phyloP scores from a whole-genome alignment of 1,140 invertebrate genomes.

The Phocides pigmalion region DNA sequence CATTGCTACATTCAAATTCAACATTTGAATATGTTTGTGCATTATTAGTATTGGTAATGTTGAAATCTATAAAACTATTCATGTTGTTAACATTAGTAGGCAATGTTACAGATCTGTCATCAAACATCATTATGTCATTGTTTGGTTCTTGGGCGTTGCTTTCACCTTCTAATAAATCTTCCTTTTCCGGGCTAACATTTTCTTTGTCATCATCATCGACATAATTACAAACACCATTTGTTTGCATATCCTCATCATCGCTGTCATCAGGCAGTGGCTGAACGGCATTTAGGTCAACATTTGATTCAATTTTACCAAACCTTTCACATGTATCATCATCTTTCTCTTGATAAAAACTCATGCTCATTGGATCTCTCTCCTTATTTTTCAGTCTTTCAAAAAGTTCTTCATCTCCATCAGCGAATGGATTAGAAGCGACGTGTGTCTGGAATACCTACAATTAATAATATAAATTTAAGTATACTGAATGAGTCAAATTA shows the following conservation, averaged over 20 bases:
- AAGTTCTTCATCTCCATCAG: constrained; percentile 75
- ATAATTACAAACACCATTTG: constrained; percentile 61
- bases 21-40: constrained; percentile 62
- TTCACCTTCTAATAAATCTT: constrained; percentile 47
- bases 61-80: constrained; percentile 64
- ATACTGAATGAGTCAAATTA: too few relatives aligned
- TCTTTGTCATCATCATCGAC: constrained; percentile 62
- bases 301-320: constrained; percentile 56
- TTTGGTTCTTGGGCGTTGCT: constrained; percentile 57
- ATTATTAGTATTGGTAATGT: constrained; percentile 57
- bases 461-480: constrained; percentile 18
- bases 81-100: constrained; percentile 52
- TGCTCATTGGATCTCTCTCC: constrained; percentile 87
- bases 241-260: constrained; percentile 82
- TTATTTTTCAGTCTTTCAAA: constrained; percentile 83
- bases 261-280: constrained; percentile 84
- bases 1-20: constrained; percentile 63
- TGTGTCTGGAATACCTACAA: constrained; percentile 76
- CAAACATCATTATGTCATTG: constrained; percentile 71
- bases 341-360: constrained; percentile 87
- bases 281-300: constrained; percentile 87
- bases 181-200: constrained; percentile 61
- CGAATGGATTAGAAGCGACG: constrained; percentile 73
- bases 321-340: constrained; percentile 85
- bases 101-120: constrained; percentile 49